phyloP scores from a whole-genome alignment of 2,888 invertebrate species.

The Byasa hedistus region DNA sequence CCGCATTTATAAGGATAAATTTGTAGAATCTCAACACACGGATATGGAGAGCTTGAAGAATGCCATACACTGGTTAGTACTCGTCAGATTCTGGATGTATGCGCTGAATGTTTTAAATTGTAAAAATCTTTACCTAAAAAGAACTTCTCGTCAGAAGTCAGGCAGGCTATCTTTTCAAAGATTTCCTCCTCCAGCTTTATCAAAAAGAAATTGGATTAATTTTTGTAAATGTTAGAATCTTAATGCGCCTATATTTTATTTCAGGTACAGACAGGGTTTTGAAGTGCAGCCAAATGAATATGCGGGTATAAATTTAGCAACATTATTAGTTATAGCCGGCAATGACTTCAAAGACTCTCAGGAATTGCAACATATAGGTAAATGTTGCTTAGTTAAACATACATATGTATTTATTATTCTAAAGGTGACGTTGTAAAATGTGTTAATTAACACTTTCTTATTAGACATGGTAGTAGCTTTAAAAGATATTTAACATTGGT shows the following conservation, averaged over 20 bases:
- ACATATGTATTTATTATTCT: too few species aligned
- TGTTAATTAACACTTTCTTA: too few species aligned
- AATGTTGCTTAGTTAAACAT: constrained; percentile 32
- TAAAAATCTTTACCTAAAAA: too few species aligned
- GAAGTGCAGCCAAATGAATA: constrained; percentile 99
- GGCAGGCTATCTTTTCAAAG: too few species aligned
- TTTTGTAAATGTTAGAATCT: neutral
- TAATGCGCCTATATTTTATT: constrained; percentile 25
- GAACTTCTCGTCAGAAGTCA: too few species aligned
- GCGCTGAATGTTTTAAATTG: too few species aligned
- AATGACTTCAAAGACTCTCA: constrained; percentile 95
- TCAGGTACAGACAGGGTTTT: constrained; percentile 94
- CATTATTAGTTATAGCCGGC: constrained; percentile 96
- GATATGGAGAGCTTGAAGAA: constrained; percentile 92
- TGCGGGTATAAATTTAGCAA: constrained; percentile 99
- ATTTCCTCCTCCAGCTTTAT: too few species aligned
- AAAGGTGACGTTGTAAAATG: too few species aligned
- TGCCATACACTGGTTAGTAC: constrained; percentile 93
- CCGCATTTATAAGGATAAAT: constrained; percentile 97
- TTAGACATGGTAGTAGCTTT: too few species aligned
- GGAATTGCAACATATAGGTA: constrained; percentile 93
- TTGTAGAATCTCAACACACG: constrained; percentile 95
- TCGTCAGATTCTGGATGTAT: neutral
- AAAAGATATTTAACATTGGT: too few species aligned
- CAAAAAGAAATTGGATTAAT: neutral